Evolutionary conservation across 1,140 invertebrate genomes (phyloP).

Genomic region (Zaprionus capensis): DNA sequence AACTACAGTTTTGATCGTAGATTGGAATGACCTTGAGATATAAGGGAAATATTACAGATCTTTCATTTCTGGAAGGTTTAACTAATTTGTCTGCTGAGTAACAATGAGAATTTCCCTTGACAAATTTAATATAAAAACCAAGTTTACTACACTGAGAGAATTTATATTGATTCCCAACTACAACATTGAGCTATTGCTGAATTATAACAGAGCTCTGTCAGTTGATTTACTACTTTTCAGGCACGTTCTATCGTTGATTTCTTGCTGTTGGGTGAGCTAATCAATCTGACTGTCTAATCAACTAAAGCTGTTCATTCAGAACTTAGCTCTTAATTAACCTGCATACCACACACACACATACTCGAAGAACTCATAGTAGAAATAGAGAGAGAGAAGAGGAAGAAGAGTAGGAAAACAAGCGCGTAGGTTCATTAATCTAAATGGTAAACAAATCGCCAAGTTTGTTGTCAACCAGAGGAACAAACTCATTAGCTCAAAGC

Average conservation of each 20-base stretch:
- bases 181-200: not conserved
- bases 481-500: slow-evolving; percentile 37
- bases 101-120: no score
- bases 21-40: not conserved
- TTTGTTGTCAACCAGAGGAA: slow-evolving; percentile 25
- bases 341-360: slow-evolving; percentile 15
- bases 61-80: no score
- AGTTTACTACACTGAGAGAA: not conserved
- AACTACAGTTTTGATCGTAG: not conserved
- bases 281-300: slow-evolving; percentile 4
- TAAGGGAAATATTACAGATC: not conserved
- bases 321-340: slow-evolving; percentile 33
- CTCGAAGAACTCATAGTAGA: not conserved
- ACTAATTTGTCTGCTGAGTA: no score
- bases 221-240: not conserved
- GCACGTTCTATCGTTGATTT: not conserved
- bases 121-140: no score
- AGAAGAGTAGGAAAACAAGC: slow-evolving; percentile 2
- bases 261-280: not conserved
- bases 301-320: not conserved
- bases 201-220: not conserved
- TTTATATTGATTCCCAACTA: not conserved
- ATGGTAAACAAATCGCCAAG: slow-evolving; percentile 46
- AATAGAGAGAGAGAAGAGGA: not conserved
- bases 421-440: slow-evolving; percentile 37